phyloP scores from a whole-genome alignment of 2,888 invertebrate genomes.

The Standfussiana lucernea region DNA sequence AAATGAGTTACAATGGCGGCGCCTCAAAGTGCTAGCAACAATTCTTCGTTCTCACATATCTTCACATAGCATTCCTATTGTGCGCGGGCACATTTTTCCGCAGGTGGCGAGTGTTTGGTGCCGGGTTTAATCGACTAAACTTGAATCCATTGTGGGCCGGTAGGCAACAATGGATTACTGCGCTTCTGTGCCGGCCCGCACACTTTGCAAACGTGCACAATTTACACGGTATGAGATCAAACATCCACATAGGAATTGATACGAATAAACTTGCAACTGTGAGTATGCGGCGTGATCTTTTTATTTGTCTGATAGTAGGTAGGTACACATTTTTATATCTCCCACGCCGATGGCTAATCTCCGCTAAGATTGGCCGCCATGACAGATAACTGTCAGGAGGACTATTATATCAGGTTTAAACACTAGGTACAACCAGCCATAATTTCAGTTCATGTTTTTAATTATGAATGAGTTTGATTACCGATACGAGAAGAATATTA shows the following conservation, averaged over 20 bases:
- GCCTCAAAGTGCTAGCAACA: conserved; percentile 72
- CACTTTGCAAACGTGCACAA: conserved; percentile 70
- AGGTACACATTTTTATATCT: too few relatives aligned
- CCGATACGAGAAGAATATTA: neutral
- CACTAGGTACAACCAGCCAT: neutral
- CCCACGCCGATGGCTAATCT: too few relatives aligned
- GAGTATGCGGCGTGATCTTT: conserved; percentile 35
- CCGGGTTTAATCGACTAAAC: conserved; percentile 82
- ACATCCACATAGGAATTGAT: conserved; percentile 67
- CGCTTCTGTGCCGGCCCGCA: conserved; percentile 68
- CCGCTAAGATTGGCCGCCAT: too few relatives aligned
- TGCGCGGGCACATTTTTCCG: conserved; percentile 77
- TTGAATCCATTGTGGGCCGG: conserved; percentile 77
- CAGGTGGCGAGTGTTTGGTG: conserved; percentile 79
- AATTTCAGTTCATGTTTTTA: neutral
- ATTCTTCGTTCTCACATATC: conserved; percentile 75
- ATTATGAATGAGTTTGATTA: too few relatives aligned
- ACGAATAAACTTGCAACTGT: conserved; percentile 47
- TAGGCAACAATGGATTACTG: conserved; percentile 79
- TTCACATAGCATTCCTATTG: conserved; percentile 74
- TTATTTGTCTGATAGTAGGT: conserved; percentile 27
- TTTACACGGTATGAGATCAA: conserved; percentile 73
- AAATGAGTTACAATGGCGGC: conserved; percentile 67
- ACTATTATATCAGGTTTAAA: too few relatives aligned
- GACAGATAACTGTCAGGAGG: too few relatives aligned